Conservation (phyloP, 2,888 invertebrate species). For the Meteorus cinctellus region DNA sequence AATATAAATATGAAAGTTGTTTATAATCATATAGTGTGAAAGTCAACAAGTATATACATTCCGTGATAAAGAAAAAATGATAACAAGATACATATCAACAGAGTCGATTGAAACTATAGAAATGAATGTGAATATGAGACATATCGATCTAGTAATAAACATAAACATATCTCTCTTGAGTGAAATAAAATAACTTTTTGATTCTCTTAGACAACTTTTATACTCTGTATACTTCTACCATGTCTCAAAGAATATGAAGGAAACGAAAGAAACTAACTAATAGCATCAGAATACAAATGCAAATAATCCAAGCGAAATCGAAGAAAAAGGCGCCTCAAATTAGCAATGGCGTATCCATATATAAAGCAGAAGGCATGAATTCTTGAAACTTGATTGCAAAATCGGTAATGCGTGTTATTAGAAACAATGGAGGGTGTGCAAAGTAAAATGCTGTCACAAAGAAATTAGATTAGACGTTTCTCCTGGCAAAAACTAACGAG, state of each 20-base stretch:
- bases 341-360: not conserved
- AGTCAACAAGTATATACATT: conserved; percentile 30
- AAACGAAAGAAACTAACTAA: not conserved
- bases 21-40: conserved; percentile 25
- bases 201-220: conserved; percentile 36
- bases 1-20: conserved; percentile 19
- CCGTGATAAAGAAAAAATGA: conserved; percentile 39
- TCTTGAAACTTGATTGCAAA: not conserved
- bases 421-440: not conserved
- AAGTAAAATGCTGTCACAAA: not conserved
- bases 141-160: conserved; percentile 56
- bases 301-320: not conserved
- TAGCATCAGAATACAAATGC: not conserved
- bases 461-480: conserved; percentile 14
- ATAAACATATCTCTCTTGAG: conserved; percentile 49
- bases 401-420: not conserved
- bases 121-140: conserved; percentile 46
- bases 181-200: conserved; percentile 43
- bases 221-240: not conserved
- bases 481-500: not conserved
- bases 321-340: not conserved
- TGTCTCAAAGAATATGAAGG: not conserved
- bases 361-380: not conserved
- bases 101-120: conserved; percentile 21
- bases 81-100: conserved; percentile 41